These are phyloP conservation scores for Lingula anatina DNA, from an alignment of 2,888 invertebrate species.

Conservation along the genomic window DNA sequence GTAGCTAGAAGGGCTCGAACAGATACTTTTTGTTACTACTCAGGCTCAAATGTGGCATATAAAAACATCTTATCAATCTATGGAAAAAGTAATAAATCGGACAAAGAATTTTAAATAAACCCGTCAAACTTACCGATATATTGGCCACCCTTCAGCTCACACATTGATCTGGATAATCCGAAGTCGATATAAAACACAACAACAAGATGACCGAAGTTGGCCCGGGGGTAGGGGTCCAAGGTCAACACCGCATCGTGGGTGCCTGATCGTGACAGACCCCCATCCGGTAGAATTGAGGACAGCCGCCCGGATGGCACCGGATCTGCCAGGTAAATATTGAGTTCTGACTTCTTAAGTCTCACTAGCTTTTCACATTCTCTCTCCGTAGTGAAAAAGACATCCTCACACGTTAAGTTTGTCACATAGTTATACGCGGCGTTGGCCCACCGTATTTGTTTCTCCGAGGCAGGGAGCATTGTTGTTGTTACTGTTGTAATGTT, in stretches of 20 bases:
- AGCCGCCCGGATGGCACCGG: slow-evolving; percentile 32
- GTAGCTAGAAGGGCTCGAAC: no score
- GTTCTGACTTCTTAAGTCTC: slow-evolving; percentile 19
- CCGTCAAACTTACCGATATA: slow-evolving; percentile 53
- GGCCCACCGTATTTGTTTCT: slow-evolving; percentile 36
- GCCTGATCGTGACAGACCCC: slow-evolving; percentile 38
- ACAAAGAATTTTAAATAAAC: no score
- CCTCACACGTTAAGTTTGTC: slow-evolving; percentile 28
- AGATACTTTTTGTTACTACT: no score
- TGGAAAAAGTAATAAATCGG: no score
- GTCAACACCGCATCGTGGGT: slow-evolving; percentile 52
- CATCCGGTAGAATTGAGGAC: slow-evolving; percentile 45
- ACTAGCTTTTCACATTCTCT: slow-evolving; percentile 37
- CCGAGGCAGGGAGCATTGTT: no score
- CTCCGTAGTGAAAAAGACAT: slow-evolving; percentile 40
- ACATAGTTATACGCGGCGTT: slow-evolving; percentile 36
- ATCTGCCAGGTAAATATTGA: slow-evolving; percentile 41
- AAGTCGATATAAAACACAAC: slow-evolving; percentile 54
- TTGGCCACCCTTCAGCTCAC: slow-evolving; percentile 42
- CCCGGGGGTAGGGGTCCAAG: slow-evolving; percentile 55
- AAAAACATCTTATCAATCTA: no score
- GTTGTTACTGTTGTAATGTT: no score
- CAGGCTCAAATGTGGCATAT: no score
- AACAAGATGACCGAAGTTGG: slow-evolving; percentile 56
- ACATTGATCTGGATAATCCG: slow-evolving; percentile 29